phyloP scores from a whole-genome alignment of 2,113 vertebrate genomes.

The Marmota monax region DNA sequence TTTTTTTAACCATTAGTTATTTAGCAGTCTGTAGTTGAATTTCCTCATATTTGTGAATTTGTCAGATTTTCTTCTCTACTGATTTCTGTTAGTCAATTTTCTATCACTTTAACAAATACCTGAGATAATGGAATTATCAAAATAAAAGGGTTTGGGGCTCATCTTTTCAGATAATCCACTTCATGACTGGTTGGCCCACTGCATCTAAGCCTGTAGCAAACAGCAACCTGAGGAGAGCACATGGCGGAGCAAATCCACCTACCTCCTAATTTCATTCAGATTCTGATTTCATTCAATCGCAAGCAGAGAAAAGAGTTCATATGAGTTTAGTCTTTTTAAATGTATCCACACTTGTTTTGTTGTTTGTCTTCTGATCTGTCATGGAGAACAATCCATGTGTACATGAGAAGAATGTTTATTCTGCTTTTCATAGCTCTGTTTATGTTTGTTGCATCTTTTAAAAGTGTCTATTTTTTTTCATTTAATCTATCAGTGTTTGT shows the following conservation, averaged over 20 bases:
- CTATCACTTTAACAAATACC: no score
- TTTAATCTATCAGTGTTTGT: background rate
- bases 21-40: no score
- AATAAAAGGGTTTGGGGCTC: background rate
- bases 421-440: background rate
- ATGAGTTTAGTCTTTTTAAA: background rate
- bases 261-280: background rate
- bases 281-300: background rate
- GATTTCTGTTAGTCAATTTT: background rate
- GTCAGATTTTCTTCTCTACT: background rate
- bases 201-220: background rate
- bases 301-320: background rate
- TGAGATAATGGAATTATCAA: background rate
- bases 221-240: background rate
- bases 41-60: background rate
- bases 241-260: background rate
- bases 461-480: background rate
- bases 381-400: background rate
- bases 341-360: background rate
- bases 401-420: background rate
- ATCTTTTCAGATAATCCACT: background rate
- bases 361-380: background rate
- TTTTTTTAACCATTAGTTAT: background rate
- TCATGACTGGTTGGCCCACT: background rate
- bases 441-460: background rate